A percentile compares a stretch with the other conserved stretches of the same genome.
These are phyloP conservation scores for Lycocerus yunnanus DNA, from an alignment of 2,888 invertebrate genomes.

Conservation along the genomic window DNA sequence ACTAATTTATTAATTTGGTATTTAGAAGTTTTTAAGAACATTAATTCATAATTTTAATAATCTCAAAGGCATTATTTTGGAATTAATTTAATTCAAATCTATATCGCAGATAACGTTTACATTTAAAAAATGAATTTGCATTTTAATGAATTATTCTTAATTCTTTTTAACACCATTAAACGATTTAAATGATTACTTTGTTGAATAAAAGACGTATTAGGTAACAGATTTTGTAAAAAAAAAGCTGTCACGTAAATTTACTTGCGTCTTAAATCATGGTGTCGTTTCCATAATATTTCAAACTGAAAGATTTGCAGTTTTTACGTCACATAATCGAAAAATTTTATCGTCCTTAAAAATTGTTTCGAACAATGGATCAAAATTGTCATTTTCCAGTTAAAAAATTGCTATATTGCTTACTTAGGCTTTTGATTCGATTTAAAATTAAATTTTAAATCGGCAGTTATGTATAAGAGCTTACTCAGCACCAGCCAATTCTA, in stretches of 20 bases:
- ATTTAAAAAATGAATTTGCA: neutral
- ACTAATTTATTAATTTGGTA: too few relatives aligned
- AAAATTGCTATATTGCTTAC: neutral
- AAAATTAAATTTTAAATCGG: neutral
- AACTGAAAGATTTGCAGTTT: neutral
- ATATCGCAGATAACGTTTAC: neutral
- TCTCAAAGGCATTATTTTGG: neutral
- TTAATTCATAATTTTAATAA: neutral
- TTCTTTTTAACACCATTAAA: neutral
- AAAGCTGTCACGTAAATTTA: neutral
- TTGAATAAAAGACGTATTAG: neutral
- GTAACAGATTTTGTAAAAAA: neutral
- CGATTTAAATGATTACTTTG: neutral
- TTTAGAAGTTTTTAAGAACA: neutral
- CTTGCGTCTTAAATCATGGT: neutral
- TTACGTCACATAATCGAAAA: neutral
- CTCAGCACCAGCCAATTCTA: neutral
- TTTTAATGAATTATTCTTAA: neutral
- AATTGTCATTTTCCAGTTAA: neutral
- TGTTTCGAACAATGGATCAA: neutral
- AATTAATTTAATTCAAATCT: neutral
- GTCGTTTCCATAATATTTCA: neutral
- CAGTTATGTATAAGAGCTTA: neutral
- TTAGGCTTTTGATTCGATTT: neutral
- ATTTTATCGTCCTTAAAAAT: neutral